These are phyloP conservation scores for Gymnopithys bicolor DNA, from an alignment of 2,797 vertebrate species.

Conservation along the genomic window DNA sequence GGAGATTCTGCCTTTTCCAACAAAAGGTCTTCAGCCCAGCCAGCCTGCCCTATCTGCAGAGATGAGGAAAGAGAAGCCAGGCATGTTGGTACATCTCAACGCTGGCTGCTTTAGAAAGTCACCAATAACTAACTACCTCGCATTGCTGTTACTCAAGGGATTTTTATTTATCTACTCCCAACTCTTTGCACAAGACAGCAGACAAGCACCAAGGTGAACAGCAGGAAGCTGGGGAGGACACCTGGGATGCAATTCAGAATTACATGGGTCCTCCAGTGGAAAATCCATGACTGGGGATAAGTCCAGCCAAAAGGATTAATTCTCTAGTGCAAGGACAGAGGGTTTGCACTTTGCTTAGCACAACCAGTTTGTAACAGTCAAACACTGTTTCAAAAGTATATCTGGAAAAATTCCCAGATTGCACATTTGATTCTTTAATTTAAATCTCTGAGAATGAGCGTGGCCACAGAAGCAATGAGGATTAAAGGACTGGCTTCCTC, in stretches of 20 bases:
- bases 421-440: neutral
- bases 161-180: neutral
- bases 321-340: neutral
- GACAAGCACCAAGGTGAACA: neutral
- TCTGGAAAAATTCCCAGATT: neutral
- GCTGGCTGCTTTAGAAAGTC: neutral
- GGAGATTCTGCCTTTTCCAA: neutral
- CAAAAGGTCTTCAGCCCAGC: neutral
- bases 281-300: neutral
- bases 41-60: neutral
- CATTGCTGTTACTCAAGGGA: neutral
- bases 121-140: neutral
- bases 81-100: rapidly evolving
- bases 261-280: neutral
- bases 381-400: neutral
- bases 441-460: neutral
- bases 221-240: neutral
- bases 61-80: neutral
- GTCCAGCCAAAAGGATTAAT: neutral
- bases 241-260: neutral
- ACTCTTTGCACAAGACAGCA: neutral
- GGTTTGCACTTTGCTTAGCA: neutral
- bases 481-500: neutral
- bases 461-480: neutral
- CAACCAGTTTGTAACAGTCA: neutral